Evolutionary conservation across 1,140 invertebrate genomes (phyloP), one percentile per base, ranked within the genome.

Genomic region (Dendrolimus kikuchii): DNA sequence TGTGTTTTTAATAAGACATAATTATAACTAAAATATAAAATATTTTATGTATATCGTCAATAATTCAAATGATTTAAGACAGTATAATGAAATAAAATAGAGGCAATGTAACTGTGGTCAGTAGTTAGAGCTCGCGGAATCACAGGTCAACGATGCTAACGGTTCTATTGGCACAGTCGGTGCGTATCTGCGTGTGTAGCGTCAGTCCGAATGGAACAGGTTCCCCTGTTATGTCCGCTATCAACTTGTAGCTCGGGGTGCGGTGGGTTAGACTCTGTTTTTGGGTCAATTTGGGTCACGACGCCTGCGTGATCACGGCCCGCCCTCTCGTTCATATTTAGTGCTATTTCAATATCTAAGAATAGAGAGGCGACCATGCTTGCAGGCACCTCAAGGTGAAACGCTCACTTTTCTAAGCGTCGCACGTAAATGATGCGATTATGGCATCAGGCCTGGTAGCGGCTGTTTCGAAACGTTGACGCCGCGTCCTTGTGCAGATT

Each of bases 231-330:
- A 66, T 71, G 75, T 78, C 80, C 77, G 76, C 78, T 81, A 81
- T 77, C 76, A 76, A 74, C 60, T 74, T 60, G 69, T 66, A 69
- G 63, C 62, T 64, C 59, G 64, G 72, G 72, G 74, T 66, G 71
- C 65, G 67, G 73, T 71, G 69, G 72, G 66, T 68, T 71, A 58
- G 66, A 68, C 66, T 69, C 67, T 62, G 74, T 79, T 86, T 86
- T 83, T 86, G 77, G 82, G 82, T 86, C 82, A 81, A 73, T 61
- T 71, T 81, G 66, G 80, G 82, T 86, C 80, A 83, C 68, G 74
- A 82, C 82, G 82, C 82, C 75, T 86, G 82, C 82, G 82, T 81
- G 67, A 60, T 77, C 50, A 51, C 62, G 56, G 62, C 57, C 57
- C 60, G 62, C 69, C 66, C 69, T 62, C 72, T 67, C 64, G 51